Percentiles rank a stretch among this genome's conserved stretches.
phyloP scores from a whole-genome alignment of 2,113 vertebrate species.

The Hyperopisus bebe region DNA sequence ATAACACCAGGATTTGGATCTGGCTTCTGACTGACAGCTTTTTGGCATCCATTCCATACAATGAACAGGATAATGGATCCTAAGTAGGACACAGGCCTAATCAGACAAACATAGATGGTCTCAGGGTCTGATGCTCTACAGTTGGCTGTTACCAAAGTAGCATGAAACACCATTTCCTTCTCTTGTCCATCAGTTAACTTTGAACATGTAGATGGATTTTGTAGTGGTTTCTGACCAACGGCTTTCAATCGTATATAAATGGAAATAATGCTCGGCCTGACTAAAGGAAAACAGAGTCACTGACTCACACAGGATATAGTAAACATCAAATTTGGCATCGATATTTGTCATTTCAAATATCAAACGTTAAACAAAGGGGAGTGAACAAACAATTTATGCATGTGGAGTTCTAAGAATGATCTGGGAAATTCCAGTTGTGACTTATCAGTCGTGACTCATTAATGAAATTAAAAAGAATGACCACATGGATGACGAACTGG shows the following conservation, averaged over 20 bases:
- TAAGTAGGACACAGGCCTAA: background rate
- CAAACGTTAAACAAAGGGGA: background rate
- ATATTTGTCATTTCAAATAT: background rate
- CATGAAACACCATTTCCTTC: background rate
- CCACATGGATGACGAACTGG: slow-evolving; percentile 64
- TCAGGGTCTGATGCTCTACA: background rate
- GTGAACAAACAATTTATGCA: background rate
- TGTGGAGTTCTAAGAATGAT: background rate
- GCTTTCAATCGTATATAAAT: background rate
- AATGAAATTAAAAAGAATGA: slow-evolving; percentile 38
- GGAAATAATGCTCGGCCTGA: background rate
- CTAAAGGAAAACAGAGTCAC: background rate
- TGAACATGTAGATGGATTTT: background rate
- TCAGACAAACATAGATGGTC: background rate
- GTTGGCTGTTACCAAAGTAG: background rate
- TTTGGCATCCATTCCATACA: background rate
- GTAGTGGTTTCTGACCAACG: background rate
- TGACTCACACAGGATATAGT: background rate
- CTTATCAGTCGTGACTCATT: slow-evolving; percentile 50
- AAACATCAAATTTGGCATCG: background rate
- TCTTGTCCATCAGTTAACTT: background rate
- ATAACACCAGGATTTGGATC: background rate
- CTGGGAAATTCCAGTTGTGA: background rate
- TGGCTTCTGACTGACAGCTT: background rate
- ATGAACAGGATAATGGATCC: slow-evolving; percentile 1